A percentile compares a stretch with the other conserved stretches of the same genome.
phyloP scores from a whole-genome alignment of 2,113 vertebrate species.

The Scopus umbretta region DNA sequence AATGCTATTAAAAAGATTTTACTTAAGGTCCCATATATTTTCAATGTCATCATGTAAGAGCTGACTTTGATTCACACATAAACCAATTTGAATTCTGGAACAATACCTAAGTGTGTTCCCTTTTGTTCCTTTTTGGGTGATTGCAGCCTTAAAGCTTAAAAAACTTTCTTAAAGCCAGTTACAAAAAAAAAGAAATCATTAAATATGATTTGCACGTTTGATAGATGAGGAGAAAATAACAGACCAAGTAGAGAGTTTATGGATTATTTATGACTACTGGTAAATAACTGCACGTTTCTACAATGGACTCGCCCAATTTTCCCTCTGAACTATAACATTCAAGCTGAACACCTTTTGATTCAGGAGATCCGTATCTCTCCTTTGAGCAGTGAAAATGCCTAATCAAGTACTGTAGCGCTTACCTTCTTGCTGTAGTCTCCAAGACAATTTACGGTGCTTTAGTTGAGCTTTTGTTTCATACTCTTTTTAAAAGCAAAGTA shows the following conservation, averaged over 20 bases:
- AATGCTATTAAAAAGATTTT: conserved; percentile 4
- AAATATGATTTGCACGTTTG: not conserved
- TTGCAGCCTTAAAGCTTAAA: not conserved
- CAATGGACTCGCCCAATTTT: not conserved
- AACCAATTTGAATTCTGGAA: not conserved
- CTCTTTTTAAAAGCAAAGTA: not conserved
- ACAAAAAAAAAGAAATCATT: not conserved
- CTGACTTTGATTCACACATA: not conserved
- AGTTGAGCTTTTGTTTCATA: not conserved
- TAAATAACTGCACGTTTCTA: not conserved
- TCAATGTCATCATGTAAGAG: not conserved
- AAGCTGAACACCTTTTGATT: not conserved
- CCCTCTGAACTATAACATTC: not conserved
- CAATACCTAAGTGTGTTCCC: not conserved
- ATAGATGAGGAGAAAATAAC: conserved; percentile 20
- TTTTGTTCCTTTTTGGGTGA: not conserved
- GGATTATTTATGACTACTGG: not conserved
- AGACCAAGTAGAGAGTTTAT: not conserved
- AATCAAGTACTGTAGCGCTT: not conserved
- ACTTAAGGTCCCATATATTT: not conserved
- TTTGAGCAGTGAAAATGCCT: not conserved
- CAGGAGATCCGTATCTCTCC: not conserved
- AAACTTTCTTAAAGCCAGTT: not conserved
- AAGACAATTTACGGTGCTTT: not conserved
- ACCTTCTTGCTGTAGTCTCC: not conserved